Evolutionary conservation across 1,140 invertebrate genomes (phyloP).

Genomic region (Oppia nitens): DNA sequence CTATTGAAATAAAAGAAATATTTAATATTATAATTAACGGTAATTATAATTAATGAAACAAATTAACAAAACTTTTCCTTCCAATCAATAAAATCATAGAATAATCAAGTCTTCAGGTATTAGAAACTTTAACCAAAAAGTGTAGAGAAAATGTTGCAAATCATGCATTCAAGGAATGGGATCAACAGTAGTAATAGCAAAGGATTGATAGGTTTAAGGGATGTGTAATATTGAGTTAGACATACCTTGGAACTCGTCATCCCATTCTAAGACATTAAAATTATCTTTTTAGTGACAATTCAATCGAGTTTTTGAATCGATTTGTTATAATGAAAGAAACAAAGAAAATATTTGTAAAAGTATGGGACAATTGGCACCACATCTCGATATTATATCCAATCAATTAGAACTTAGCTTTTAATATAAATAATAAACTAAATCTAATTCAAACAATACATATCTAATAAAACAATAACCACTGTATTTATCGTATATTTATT

Average conservation of each 20-base stretch:
- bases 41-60: background rate
- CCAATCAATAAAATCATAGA: background rate
- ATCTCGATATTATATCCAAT: slow-evolving; percentile 15
- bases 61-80: slow-evolving; percentile 9
- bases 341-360: background rate
- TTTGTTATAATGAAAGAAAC: background rate
- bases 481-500: too few species aligned
- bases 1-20: slow-evolving; percentile 43
- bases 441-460: too few species aligned
- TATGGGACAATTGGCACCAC: background rate
- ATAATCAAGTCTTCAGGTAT: background rate
- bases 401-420: slow-evolving; percentile 24
- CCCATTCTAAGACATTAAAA: slow-evolving; percentile 95
- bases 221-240: background rate
- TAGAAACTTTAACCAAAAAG: too few species aligned
- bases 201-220: slow-evolving; percentile 1
- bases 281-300: background rate
- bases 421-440: too few species aligned
- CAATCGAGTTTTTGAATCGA: background rate
- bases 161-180: background rate
- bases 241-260: slow-evolving; percentile 95
- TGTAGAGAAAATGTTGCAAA: slow-evolving; percentile 6
- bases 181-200: background rate
- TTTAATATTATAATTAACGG: background rate
- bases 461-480: too few species aligned